phyloP scores from a whole-genome alignment of 2,797 vertebrate species.

The Sylvia borin region DNA sequence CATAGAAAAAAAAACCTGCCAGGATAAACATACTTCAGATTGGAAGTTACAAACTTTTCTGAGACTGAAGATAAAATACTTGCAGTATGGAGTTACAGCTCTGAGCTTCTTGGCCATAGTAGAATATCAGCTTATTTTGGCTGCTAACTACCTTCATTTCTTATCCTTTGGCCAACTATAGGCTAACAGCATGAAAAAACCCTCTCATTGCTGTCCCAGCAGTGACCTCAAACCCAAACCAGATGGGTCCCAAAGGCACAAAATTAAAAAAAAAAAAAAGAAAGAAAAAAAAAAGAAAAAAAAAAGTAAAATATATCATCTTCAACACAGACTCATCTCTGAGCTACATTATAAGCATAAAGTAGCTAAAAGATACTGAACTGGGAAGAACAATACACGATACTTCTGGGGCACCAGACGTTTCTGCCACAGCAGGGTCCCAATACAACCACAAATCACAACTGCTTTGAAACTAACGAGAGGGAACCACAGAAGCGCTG shows the following conservation, averaged over 20 bases:
- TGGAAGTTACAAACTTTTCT: background rate
- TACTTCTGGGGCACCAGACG: background rate
- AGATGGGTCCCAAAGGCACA: background rate
- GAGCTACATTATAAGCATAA: background rate
- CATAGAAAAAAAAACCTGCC: background rate
- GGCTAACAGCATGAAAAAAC: background rate
- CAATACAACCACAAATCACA: background rate
- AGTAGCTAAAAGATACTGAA: background rate
- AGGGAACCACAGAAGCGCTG: background rate
- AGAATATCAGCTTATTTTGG: slow-evolving; percentile 28
- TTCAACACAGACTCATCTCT: background rate
- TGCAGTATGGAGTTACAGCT: background rate
- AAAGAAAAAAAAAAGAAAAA: too few species aligned
- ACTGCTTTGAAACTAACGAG: background rate
- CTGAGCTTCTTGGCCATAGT: background rate
- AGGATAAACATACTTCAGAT: background rate
- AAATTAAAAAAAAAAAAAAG: background rate
- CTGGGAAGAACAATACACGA: background rate
- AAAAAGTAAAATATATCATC: background rate
- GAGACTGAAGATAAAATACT: background rate
- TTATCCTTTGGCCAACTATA: slow-evolving; percentile 12
- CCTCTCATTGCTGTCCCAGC: slow-evolving; percentile 2
- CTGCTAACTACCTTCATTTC: background rate
- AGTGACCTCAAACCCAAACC: slow-evolving; percentile 38
- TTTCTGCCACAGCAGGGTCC: slow-evolving; percentile 40